These are phyloP conservation scores for Streblospio benedicti DNA, from an alignment of 1,140 invertebrate genomes.

Conservation along the genomic window DNA sequence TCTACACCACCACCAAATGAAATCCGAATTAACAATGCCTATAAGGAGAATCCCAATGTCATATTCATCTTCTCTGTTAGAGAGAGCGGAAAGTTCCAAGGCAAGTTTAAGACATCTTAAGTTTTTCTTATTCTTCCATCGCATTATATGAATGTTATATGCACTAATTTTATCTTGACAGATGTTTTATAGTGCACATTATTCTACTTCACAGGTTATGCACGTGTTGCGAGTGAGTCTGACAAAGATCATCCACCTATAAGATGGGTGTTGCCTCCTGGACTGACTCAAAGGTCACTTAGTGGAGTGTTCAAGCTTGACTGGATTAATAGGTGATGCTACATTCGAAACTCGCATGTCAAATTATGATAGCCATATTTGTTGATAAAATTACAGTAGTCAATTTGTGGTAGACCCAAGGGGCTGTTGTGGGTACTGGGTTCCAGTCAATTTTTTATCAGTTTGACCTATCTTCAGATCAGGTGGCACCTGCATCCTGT, in stretches of 20 bases:
- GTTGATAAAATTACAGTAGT: too few relatives aligned
- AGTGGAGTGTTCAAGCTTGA: constrained; percentile 93
- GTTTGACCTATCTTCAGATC: too few relatives aligned
- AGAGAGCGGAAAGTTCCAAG: constrained; percentile 81
- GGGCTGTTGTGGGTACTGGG: constrained; percentile 5
- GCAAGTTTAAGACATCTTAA: constrained; percentile 29
- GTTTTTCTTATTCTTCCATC: neutral
- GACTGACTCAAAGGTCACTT: constrained; percentile 79
- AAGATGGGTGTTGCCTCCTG: constrained; percentile 91
- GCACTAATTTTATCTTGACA: too few relatives aligned
- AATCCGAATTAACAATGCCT: constrained; percentile 88
- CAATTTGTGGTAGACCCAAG: neutral
- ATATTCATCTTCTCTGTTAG: constrained; percentile 94
- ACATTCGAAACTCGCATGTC: neutral
- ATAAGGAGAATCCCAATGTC: constrained; percentile 66
- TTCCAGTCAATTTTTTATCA: constrained; percentile 1
- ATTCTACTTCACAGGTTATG: constrained; percentile 60
- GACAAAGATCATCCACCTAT: constrained; percentile 78
- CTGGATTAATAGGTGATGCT: constrained; percentile 70
- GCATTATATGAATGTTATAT: neutral
- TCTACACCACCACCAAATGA: constrained; percentile 95
- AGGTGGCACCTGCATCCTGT: too few relatives aligned
- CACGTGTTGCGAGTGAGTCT: constrained; percentile 75
- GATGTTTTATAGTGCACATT: too few relatives aligned
- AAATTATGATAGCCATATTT: neutral